Evolutionary conservation across 2,888 invertebrate genomes (phyloP).

Genomic region (Hypselothyrea guttata): DNA sequence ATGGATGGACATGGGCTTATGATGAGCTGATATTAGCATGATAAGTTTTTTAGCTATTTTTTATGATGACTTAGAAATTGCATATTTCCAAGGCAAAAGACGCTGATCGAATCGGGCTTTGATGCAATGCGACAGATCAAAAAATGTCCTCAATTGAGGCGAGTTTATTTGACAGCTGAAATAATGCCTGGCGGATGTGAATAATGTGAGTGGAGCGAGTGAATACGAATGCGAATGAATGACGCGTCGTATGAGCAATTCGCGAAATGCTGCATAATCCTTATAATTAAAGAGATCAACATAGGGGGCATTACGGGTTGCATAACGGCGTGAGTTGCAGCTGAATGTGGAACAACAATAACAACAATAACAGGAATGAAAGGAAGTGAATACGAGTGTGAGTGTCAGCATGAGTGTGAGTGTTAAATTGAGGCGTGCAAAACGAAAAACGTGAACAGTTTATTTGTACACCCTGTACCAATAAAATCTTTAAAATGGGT

Average conservation of each 20-base stretch:
- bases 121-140: conserved; percentile 15
- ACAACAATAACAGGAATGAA: conserved; percentile 63
- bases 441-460: conserved; percentile 26
- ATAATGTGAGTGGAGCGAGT: conserved; percentile 34
- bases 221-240: conserved; percentile 28
- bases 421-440: conserved; percentile 48
- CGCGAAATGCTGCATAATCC: conserved; percentile 57
- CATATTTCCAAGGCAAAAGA: conserved; percentile 41
- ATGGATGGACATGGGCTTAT: conserved; percentile 5
- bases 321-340: conserved; percentile 52
- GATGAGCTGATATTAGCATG: conserved; percentile 3
- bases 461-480: too few relatives aligned
- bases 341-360: conserved; percentile 16
- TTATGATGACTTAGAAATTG: conserved; percentile 25
- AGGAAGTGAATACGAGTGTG: conserved; percentile 12
- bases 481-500: too few relatives aligned
- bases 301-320: conserved; percentile 36
- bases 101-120: neutral
- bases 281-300: conserved; percentile 65
- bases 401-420: conserved; percentile 13
- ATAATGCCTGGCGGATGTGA: conserved; percentile 54
- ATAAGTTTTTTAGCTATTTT: neutral
- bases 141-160: conserved; percentile 26
- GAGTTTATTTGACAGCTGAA: conserved; percentile 1
- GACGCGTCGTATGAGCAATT: conserved; percentile 20